Evolutionary conservation across 2,888 invertebrate genomes (phyloP).

Genomic region (Drosophila antonietae): DNA sequence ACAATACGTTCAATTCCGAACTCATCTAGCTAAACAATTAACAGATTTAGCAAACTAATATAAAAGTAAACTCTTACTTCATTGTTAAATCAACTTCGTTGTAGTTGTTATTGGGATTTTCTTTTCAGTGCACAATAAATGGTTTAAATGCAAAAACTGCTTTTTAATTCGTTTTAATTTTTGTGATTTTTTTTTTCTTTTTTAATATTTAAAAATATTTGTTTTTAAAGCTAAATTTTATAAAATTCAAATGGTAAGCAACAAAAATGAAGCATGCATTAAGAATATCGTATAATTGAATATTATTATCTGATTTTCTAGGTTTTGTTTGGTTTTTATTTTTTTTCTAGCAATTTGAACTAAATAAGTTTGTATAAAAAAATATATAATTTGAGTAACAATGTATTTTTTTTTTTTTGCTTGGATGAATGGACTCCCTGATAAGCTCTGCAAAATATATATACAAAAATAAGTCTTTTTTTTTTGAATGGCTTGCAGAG

Average conservation of each 20-base stretch:
- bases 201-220: slow-evolving; percentile 32
- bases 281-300: slow-evolving; percentile 49
- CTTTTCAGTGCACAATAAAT: slow-evolving; percentile 39
- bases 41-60: slow-evolving; percentile 32
- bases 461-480: slow-evolving; percentile 47
- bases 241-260: slow-evolving; percentile 59
- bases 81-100: slow-evolving; percentile 41
- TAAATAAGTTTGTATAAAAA: slow-evolving; percentile 35
- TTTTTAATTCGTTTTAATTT: slow-evolving; percentile 32
- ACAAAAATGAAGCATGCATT: slow-evolving; percentile 39
- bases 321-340: slow-evolving; percentile 8
- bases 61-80: slow-evolving; percentile 50
- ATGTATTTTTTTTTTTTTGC: slow-evolving; percentile 7
- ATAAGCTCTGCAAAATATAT: slow-evolving; percentile 33
- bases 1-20: slow-evolving; percentile 11
- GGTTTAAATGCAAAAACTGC: slow-evolving; percentile 63
- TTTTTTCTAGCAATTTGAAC: slow-evolving; percentile 19
- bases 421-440: background rate
- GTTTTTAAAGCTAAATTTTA: slow-evolving; percentile 41
- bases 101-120: slow-evolving; percentile 46
- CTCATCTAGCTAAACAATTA: background rate
- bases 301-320: slow-evolving; percentile 33
- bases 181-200: background rate
- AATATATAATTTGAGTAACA: slow-evolving; percentile 55
- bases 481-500: slow-evolving; percentile 39